Percentiles rank a stretch among this genome's conserved stretches.
These are phyloP conservation scores for Avahi laniger DNA, from an alignment of 2,797 vertebrate species.

Conservation along the genomic window DNA sequence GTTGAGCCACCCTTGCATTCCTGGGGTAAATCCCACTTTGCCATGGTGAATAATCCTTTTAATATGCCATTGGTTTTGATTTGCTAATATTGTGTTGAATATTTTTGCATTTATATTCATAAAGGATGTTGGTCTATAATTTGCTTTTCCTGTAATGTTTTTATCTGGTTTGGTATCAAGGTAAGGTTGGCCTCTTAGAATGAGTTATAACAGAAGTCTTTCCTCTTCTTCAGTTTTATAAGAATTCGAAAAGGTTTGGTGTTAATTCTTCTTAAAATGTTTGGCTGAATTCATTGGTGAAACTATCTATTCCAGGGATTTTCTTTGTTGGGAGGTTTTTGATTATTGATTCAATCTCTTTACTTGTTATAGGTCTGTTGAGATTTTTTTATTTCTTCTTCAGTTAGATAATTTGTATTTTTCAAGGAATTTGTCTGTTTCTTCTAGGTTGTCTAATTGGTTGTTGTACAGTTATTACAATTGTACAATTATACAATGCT, in stretches of 20 bases:
- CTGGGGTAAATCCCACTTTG: constrained; percentile 35
- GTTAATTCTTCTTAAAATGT: background rate
- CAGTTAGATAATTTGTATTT: constrained; percentile 19
- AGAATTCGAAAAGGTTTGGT: background rate
- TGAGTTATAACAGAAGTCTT: background rate
- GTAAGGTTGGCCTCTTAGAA: background rate
- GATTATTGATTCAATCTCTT: constrained; percentile 37
- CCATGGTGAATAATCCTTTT: constrained; percentile 42
- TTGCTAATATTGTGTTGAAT: constrained; percentile 36
- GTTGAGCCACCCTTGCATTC: constrained; percentile 31
- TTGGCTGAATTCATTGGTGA: background rate
- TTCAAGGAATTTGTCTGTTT: constrained; percentile 40
- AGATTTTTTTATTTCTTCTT: constrained; percentile 5
- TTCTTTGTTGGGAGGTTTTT: constrained; percentile 14
- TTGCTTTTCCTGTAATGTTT: background rate
- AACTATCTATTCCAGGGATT: background rate
- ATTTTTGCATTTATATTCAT: background rate
- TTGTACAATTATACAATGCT: background rate
- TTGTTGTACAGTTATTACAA: background rate
- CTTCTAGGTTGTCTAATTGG: constrained; percentile 35
- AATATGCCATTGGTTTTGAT: background rate
- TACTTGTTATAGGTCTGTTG: constrained; percentile 1
- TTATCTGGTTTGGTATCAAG: constrained; percentile 18
- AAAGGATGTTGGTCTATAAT: background rate
- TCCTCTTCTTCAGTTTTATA: background rate